Conservation (phyloP, 2,888 invertebrate species). For the Chydorus sphaericus region DNA sequence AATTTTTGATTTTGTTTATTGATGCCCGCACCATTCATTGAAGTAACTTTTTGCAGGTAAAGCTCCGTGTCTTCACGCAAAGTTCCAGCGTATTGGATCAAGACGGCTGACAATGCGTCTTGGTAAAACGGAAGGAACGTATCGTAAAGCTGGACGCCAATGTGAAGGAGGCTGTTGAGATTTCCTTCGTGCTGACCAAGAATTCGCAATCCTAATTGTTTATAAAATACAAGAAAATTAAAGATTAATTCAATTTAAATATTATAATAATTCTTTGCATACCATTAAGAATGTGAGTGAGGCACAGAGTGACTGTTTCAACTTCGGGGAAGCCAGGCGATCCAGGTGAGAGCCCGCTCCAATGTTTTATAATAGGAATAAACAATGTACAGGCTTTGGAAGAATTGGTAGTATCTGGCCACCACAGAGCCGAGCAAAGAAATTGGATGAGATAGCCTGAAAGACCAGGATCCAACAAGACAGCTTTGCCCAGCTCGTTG, state of each 20-base stretch:
- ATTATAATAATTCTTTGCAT: no score
- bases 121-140: conserved; percentile 60
- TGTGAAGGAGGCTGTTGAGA: conserved; percentile 59
- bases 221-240: no score
- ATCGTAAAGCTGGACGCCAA: conserved; percentile 77
- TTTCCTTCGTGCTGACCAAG: conserved; percentile 85
- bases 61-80: conserved; percentile 65
- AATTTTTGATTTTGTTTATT: neutral
- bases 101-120: conserved; percentile 41
- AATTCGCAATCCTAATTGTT: no score
- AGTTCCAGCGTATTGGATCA: conserved; percentile 69
- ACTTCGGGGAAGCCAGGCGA: conserved; percentile 19
- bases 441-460: neutral
- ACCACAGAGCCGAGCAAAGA: conserved; percentile 45
- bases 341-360: conserved; percentile 31
- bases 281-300: conserved; percentile 61
- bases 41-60: conserved; percentile 63
- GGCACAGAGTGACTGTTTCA: conserved; percentile 53
- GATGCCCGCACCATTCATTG: conserved; percentile 7
- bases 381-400: conserved; percentile 61
- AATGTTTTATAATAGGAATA: conserved; percentile 50
- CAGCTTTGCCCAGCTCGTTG: conserved; percentile 61
- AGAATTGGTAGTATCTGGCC: conserved; percentile 73
- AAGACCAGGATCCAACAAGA: conserved; percentile 44
- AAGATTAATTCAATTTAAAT: no score